Base-by-base conservation (phyloP, 2,113 vertebrate genomes). In the Melanostigma gelatinosum region DNA sequence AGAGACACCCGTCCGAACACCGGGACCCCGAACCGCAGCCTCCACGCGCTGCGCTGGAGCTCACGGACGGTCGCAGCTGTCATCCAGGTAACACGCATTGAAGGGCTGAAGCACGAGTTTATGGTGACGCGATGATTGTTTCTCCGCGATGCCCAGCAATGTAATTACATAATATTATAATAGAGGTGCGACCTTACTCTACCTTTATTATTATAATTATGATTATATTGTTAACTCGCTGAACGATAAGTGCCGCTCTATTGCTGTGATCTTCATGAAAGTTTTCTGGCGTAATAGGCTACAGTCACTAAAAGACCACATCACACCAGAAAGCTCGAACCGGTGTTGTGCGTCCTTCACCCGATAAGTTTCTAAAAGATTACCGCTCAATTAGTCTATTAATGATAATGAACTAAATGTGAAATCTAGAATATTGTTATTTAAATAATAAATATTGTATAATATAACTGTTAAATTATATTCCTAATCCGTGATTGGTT, bases 11-110 rank as follows among this genome's bases (percentile, higher is more conserved):
- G 72, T 54, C 80, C 34, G 76, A 4, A 12, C 46, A 55, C 55
- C 79, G 63, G 68, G 67, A 79, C 77, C 70, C 74, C 85, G 60
- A 12, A 12, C 71, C 79, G 46, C 46, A 48, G 13, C 13, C 46
- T 1, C 62, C 8, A 42, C 73, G n/a, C 54, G 22, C 22, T 2
- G 52, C 40, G 42, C 70, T 36, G 82, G 52, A 50, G 70, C 75
- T 36, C 46, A 11, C 4, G 3, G 38, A 32, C 72, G 1, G 72
- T 4, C 34, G 24, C 71, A 61, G 40, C 74, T 80, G 70, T 67
- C 67, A 76, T 18, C 55, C 80, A 89, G 89, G 89, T 91, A 79
- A 79, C 18, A 9, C 6, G 29, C 34, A 6, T 9, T 4, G 44
- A 11, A 20, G 58, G 58, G 32, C 38, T 68, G 62, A 3, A 2